Evolutionary conservation across 1,140 invertebrate species (phyloP).

Genomic region (Ceratosolen fusciceps): DNA sequence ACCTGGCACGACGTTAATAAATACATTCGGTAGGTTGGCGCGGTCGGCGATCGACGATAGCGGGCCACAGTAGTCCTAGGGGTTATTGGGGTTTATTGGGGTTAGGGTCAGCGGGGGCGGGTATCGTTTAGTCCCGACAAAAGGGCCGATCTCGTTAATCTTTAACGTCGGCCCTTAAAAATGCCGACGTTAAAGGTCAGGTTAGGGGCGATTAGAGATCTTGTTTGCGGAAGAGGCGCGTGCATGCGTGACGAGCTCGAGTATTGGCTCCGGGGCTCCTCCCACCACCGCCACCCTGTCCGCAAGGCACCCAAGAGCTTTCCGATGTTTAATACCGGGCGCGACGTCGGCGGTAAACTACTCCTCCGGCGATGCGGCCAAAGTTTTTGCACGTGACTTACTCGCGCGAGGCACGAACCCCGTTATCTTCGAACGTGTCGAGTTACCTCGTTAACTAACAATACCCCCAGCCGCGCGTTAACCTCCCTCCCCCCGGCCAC

Average conservation of each 20-base stretch:
- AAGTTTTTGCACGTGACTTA: slow-evolving; percentile 61
- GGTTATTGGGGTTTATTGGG: too few species aligned
- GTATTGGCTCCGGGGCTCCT: neutral
- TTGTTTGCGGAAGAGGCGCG: slow-evolving; percentile 40
- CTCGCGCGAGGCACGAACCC: slow-evolving; percentile 57
- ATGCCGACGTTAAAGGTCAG: slow-evolving; percentile 5
- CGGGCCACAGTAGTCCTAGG: too few species aligned
- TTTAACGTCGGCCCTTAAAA: slow-evolving; percentile 42
- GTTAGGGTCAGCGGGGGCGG: too few species aligned
- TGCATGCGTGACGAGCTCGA: slow-evolving; percentile 20
- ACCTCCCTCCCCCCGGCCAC: neutral
- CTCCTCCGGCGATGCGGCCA: slow-evolving; percentile 41
- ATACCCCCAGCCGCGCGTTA: slow-evolving; percentile 52
- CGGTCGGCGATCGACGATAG: too few species aligned
- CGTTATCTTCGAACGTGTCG: slow-evolving; percentile 62
- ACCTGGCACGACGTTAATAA: too few species aligned
- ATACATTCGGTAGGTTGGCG: too few species aligned
- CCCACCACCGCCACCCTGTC: neutral
- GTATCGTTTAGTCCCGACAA: too few species aligned
- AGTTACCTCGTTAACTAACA: slow-evolving; percentile 64
- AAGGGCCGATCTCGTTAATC: neutral
- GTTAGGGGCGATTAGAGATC: slow-evolving; percentile 31
- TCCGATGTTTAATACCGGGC: slow-evolving; percentile 28
- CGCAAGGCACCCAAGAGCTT: neutral
- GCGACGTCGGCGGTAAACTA: slow-evolving; percentile 37